A percentile compares a stretch with the other conserved stretches of the same genome.
phyloP scores from a whole-genome alignment of 1,140 invertebrate species.

The Nymphalis io region DNA sequence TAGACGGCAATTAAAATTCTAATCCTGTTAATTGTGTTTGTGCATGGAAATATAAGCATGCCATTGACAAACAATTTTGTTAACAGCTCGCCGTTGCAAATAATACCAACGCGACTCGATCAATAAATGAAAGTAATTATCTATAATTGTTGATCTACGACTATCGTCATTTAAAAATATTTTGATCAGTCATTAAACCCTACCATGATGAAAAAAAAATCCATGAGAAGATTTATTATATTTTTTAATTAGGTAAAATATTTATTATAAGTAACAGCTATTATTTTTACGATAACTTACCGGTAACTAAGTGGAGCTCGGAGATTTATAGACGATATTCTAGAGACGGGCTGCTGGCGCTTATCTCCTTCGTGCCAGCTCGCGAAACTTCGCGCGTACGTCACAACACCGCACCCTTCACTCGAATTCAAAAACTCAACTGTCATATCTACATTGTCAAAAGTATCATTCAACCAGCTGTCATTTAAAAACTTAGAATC shows the following conservation, averaged over 20 bases:
- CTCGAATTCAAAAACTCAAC: conserved; percentile 55
- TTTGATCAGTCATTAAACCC: neutral
- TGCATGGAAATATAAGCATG: too few relatives aligned
- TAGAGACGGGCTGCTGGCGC: conserved; percentile 43
- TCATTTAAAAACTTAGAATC: conserved; percentile 41
- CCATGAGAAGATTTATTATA: too few relatives aligned
- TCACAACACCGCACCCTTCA: conserved; percentile 54
- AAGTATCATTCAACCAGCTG: conserved; percentile 45
- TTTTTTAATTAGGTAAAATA: too few relatives aligned
- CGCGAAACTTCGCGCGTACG: conserved; percentile 62
- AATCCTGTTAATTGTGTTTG: too few relatives aligned
- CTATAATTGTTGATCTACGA: neutral
- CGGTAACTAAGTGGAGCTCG: conserved; percentile 74
- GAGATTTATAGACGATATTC: conserved; percentile 64
- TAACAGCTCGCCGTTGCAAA: too few relatives aligned
- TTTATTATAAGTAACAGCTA: too few relatives aligned
- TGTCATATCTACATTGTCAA: conserved; percentile 47
- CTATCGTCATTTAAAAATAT: neutral
- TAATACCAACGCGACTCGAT: too few relatives aligned
- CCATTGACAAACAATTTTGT: too few relatives aligned
- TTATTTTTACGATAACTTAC: conserved; percentile 48
- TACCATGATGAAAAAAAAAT: neutral
- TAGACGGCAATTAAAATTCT: too few relatives aligned
- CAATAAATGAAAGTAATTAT: neutral
- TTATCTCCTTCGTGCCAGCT: conserved; percentile 67